These are phyloP conservation scores for Hippocampus barbouri DNA, from an alignment of 2,113 vertebrate genomes.

Conservation along the genomic window DNA sequence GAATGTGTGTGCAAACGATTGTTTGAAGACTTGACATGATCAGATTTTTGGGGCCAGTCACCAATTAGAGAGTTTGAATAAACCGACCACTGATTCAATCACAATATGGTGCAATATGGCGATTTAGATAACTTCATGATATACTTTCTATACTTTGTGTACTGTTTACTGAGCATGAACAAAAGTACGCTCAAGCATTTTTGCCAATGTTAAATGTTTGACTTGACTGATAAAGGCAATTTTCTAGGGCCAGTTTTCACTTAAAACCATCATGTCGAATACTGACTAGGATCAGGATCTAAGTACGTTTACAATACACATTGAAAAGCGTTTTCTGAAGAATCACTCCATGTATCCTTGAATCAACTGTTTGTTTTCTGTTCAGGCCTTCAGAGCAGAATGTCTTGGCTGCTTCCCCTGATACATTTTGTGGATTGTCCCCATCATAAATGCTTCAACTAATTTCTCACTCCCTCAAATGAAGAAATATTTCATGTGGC, in stretches of 20 bases:
- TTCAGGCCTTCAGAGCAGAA: slow-evolving; percentile 16
- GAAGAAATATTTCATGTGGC: slow-evolving; percentile 42
- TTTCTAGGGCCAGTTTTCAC: neutral
- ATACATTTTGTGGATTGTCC: slow-evolving; percentile 20
- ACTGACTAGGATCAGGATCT: neutral
- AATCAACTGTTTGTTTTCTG: slow-evolving; percentile 21
- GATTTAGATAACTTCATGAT: too few relatives aligned
- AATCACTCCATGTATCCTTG: neutral
- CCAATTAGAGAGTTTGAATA: too few relatives aligned
- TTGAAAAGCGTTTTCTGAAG: too few relatives aligned
- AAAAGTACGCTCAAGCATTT: too few relatives aligned
- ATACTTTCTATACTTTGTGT: too few relatives aligned
- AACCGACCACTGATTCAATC: too few relatives aligned
- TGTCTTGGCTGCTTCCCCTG: slow-evolving; percentile 16
- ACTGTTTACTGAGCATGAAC: too few relatives aligned
- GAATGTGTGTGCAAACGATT: too few relatives aligned
- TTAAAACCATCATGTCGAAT: neutral
- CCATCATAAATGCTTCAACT: slow-evolving; percentile 37
- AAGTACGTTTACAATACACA: too few relatives aligned
- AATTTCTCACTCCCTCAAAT: slow-evolving; percentile 59
- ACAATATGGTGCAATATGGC: too few relatives aligned
- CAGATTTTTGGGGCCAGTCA: too few relatives aligned
- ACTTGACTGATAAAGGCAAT: neutral
- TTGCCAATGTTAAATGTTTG: neutral
- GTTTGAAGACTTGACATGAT: too few relatives aligned